These are phyloP conservation scores for Eupleurogrammus muticus DNA, from an alignment of 2,797 vertebrate species.

Conservation along the genomic window DNA sequence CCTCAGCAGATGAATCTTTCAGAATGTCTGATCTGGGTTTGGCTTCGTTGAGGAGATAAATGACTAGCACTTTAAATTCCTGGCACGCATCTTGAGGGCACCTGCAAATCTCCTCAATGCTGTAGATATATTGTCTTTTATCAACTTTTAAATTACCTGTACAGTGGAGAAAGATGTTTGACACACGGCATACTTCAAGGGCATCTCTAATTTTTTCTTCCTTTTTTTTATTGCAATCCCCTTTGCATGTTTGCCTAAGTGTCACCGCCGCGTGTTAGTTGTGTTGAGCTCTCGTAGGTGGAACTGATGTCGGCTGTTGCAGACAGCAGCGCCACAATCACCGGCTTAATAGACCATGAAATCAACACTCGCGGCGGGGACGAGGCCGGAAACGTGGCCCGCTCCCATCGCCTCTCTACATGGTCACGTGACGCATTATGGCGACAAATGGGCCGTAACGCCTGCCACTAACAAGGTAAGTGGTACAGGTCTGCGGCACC, in stretches of 20 bases:
- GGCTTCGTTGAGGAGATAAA: no score
- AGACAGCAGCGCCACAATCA: conserved; percentile 57
- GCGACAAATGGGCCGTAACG: conserved; percentile 45
- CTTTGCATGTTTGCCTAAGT: conserved; percentile 24
- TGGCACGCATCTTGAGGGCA: no score
- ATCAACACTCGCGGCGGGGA: conserved; percentile 60
- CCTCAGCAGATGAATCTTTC: no score
- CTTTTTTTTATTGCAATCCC: background rate
- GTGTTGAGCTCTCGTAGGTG: conserved; percentile 31
- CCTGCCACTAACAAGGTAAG: conserved; percentile 54
- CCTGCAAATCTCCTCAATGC: no score
- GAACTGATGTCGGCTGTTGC: conserved; percentile 61
- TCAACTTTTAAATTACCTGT: background rate
- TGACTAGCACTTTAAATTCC: no score
- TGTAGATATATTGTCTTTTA: no score
- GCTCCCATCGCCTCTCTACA: conserved; percentile 45
- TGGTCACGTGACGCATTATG: conserved; percentile 60
- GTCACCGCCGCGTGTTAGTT: background rate
- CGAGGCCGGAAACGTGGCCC: conserved; percentile 20
- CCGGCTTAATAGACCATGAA: conserved; percentile 67
- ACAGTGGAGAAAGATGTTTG: background rate
- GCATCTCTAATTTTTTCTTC: background rate
- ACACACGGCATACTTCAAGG: background rate
- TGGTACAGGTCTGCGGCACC: conserved; percentile 10
- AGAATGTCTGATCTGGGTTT: no score